phyloP scores from a whole-genome alignment of 1,140 invertebrate species.

The Sarcophaga peregrina region DNA sequence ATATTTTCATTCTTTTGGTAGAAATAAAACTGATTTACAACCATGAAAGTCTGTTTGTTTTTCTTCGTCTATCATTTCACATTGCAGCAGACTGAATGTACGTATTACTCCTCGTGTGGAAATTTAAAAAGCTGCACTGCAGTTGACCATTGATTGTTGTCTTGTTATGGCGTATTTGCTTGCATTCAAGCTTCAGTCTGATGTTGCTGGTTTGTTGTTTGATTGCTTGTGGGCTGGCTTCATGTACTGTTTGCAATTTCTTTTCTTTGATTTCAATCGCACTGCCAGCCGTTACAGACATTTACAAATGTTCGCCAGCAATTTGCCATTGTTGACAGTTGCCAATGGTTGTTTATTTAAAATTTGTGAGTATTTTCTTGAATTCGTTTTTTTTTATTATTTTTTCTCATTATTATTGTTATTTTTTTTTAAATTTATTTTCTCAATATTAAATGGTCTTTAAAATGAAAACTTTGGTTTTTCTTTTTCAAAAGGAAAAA shows the following conservation, averaged over 20 bases:
- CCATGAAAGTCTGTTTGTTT: conserved; percentile 2
- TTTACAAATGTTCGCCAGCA: conserved; percentile 39
- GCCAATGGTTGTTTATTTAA: conserved; percentile 37
- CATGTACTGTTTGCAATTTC: conserved; percentile 9
- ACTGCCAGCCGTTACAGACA: conserved; percentile 30
- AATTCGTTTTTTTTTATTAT: not conserved
- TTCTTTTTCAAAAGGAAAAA: too few relatives aligned
- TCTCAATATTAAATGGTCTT: too few relatives aligned
- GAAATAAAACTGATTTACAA: not conserved
- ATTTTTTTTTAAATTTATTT: too few relatives aligned
- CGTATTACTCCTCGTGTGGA: too few relatives aligned
- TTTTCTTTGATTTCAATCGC: conserved; percentile 39
- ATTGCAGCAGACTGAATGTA: too few relatives aligned
- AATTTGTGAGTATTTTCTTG: not conserved
- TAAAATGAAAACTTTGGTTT: too few relatives aligned
- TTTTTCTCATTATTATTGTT: too few relatives aligned
- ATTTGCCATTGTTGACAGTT: conserved; percentile 41
- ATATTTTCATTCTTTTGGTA: not conserved
- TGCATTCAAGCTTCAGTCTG: not conserved
- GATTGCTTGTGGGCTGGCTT: not conserved
- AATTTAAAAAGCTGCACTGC: not conserved
- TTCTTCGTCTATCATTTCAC: not conserved
- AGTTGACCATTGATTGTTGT: not conserved
- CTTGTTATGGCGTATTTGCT: not conserved
- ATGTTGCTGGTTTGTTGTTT: not conserved